Percentiles rank a stretch among this genome's conserved stretches.
These are phyloP conservation scores for Caenorhabditis briggsae DNA, from an alignment of 1,140 invertebrate species.

Conservation along the genomic window DNA sequence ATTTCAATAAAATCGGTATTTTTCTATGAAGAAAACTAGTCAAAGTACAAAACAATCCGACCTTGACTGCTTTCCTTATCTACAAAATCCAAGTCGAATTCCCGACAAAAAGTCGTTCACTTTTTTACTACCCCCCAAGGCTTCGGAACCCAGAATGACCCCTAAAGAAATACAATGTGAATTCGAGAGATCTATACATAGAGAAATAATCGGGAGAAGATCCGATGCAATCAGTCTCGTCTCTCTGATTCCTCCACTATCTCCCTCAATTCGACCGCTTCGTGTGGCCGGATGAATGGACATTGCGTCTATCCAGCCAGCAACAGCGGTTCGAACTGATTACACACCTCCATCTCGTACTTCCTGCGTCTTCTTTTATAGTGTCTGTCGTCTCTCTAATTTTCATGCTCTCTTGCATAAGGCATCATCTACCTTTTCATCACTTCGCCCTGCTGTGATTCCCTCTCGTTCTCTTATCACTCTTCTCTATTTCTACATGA, in stretches of 20 bases:
- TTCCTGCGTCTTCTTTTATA: constrained; percentile 2
- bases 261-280: neutral
- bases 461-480: constrained; percentile 23
- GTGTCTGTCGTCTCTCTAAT: neutral
- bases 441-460: constrained; percentile 45
- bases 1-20: neutral
- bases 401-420: no score
- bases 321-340: constrained; percentile 52
- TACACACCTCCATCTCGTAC: neutral
- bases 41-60: neutral
- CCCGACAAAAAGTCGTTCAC: constrained; percentile 26
- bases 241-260: neutral
- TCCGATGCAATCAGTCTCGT: constrained; percentile 51
- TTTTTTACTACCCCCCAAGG: constrained; percentile 28
- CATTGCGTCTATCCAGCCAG: constrained; percentile 14
- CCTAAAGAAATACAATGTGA: constrained; percentile 3
- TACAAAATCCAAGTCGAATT: neutral
- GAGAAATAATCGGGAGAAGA: constrained; percentile 33
- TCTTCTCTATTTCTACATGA: neutral
- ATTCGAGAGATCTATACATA: constrained; percentile 13
- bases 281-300: neutral
- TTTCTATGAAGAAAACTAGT: neutral
- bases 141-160: constrained; percentile 27
- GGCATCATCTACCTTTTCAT: constrained; percentile 24
- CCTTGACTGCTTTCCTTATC: constrained; percentile 1